Evolutionary conservation across 2,113 vertebrate genomes (phyloP), one percentile per base, ranked within the genome.

Genomic region (Nesospiza acunhae): DNA sequence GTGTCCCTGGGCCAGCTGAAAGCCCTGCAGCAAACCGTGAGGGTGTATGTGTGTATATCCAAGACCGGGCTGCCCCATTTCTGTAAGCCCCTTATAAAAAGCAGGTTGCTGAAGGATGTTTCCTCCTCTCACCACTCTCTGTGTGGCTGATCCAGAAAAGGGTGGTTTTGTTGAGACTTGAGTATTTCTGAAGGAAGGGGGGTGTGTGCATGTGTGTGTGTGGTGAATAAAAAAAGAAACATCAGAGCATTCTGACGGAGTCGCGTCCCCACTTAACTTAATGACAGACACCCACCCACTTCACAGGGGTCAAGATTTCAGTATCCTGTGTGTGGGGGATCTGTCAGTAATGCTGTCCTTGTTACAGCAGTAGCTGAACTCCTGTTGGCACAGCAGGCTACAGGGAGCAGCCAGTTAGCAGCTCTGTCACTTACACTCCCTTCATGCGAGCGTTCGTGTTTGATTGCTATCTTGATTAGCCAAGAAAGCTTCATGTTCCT

Each of bases 321-420:
- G 89, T 50, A 70, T 63, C 79, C 83, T 90, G 79, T 1, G 1
- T 92, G 96, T 0, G 89, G 50, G 86, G 94, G 90, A 96, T 78
- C 95, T 96, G 96, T 95, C 94, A 94, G 94, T 39, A 41, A 91
- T 10, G 77, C 49, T 87, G 80, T 94, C 93, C 95, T 84, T 89
- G 94, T 96, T 93, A 96, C 8, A 94, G 94, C 89, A 95, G 27
- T 24, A 94, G 91, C 93, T 97, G 89, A 96, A 89, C 95, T 97
- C 92, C 76, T 67, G 86, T 67, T 96, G 81, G 73, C 81, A 94
- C 44, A 82, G 81, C 83, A 82, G 91, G 91, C 80, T 90, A 56
- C 30, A 0, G 53, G 37, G 91, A 92, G 1, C 89, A 94, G 93
- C 89, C 91, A 84, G 95, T 94, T 97, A 94, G 87, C 96, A 95